Percentiles rank a stretch among this genome's conserved stretches.
Evolutionary conservation across 1,140 invertebrate genomes (phyloP).

Genomic region (Ceratosolen fusciceps): DNA sequence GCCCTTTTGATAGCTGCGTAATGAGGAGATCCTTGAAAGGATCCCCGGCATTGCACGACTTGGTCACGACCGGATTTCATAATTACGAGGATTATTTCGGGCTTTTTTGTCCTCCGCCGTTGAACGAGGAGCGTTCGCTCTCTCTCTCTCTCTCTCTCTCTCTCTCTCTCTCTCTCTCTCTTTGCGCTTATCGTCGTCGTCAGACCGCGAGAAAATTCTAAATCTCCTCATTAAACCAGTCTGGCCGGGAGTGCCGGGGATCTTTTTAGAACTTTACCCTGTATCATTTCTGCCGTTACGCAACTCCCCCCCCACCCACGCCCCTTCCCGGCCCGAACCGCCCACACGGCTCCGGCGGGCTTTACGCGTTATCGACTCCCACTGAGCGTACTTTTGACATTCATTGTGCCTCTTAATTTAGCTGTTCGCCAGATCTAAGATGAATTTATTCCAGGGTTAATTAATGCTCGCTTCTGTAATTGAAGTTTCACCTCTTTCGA

Average conservation of each 20-base stretch:
- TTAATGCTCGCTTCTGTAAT: conserved; percentile 44
- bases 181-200: conserved; percentile 64
- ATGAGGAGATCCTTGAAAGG: conserved; percentile 69
- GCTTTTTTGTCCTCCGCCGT: conserved; percentile 48
- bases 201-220: conserved; percentile 69
- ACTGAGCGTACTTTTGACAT: conserved; percentile 41
- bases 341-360: no score
- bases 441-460: conserved; percentile 45
- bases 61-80: conserved; percentile 63
- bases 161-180: no score
- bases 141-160: no score
- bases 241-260: conserved; percentile 33
- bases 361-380: conserved; percentile 44
- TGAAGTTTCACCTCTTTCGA: conserved; percentile 35
- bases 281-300: background rate
- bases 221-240: conserved; percentile 68
- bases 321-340: no score
- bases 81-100: conserved; percentile 71
- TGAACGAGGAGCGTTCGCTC: background rate
- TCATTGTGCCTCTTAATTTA: conserved; percentile 47
- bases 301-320: conserved; percentile 23
- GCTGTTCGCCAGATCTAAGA: conserved; percentile 39
- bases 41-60: conserved; percentile 49
- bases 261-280: conserved; percentile 44
- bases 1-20: conserved; percentile 54